These are phyloP conservation scores for Adrianichthys oophorus DNA, from an alignment of 2,797 vertebrate species.

Conservation along the genomic window DNA sequence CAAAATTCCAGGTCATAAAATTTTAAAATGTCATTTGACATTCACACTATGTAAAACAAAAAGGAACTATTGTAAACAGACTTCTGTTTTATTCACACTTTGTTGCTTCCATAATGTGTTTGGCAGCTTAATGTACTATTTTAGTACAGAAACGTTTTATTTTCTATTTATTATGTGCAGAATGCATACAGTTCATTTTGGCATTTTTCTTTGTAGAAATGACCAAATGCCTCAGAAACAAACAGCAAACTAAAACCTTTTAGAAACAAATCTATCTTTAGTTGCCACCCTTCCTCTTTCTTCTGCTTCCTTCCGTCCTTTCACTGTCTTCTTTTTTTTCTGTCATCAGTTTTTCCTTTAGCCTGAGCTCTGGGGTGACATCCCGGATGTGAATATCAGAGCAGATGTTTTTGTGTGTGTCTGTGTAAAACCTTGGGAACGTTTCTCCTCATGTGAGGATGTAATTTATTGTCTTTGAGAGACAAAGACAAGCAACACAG, in stretches of 20 bases:
- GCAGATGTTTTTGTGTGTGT: slow-evolving; percentile 14
- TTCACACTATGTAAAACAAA: too few relatives aligned
- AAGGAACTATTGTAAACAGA: too few relatives aligned
- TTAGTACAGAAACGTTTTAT: too few relatives aligned
- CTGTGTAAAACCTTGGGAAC: slow-evolving; percentile 36
- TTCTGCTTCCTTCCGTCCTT: slow-evolving; percentile 13
- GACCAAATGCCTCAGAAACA: slow-evolving; percentile 29
- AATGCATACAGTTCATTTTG: too few relatives aligned
- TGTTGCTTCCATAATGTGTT: too few relatives aligned
- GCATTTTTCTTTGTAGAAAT: slow-evolving; percentile 30
- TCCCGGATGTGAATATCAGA: slow-evolving; percentile 46
- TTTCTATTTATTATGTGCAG: too few relatives aligned
- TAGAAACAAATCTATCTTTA: slow-evolving; percentile 54
- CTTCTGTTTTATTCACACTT: too few relatives aligned
- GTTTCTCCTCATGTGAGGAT: slow-evolving; percentile 37
- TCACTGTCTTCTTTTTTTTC: slow-evolving; percentile 12
- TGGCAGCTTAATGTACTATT: too few relatives aligned
- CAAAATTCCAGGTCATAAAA: too few relatives aligned
- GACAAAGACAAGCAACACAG: slow-evolving; percentile 21
- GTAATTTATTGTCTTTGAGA: slow-evolving; percentile 32
- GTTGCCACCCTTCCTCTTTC: slow-evolving; percentile 30
- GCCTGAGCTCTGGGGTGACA: slow-evolving; percentile 23
- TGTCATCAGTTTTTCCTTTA: slow-evolving; percentile 15
- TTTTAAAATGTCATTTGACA: too few relatives aligned
- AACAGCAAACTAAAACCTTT: slow-evolving; percentile 33